Evolutionary conservation across 2,888 invertebrate genomes (phyloP).

Genomic region (Drosophila maculinotata): DNA sequence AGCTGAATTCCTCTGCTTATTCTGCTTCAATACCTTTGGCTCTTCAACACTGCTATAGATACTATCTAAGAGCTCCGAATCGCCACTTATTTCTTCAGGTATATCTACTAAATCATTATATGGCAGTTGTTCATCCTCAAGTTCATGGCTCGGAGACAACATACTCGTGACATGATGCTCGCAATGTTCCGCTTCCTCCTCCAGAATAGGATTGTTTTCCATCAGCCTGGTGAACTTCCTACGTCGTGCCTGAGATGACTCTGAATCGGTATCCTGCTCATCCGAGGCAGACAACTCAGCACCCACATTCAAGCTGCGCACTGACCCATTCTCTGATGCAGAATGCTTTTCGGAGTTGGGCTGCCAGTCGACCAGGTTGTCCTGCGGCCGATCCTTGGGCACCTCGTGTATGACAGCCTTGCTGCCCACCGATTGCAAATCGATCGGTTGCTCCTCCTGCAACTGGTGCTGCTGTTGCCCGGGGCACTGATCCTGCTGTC

Average conservation of each 20-base stretch:
- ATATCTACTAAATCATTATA: slow-evolving; percentile 3
- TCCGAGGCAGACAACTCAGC: slow-evolving; percentile 59
- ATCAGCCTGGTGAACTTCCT: slow-evolving; percentile 41
- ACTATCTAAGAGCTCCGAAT: slow-evolving; percentile 11
- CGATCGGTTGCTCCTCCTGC: slow-evolving; percentile 4
- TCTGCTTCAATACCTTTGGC: not conserved
- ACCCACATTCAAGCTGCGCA: slow-evolving; percentile 52
- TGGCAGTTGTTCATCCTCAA: not conserved
- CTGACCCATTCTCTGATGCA: slow-evolving; percentile 13
- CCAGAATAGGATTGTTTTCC: not conserved
- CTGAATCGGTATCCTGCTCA: slow-evolving; percentile 4
- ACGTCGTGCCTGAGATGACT: slow-evolving; percentile 10
- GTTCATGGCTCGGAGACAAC: not conserved
- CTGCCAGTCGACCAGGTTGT: slow-evolving; percentile 8
- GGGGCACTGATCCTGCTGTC: slow-evolving; percentile 14
- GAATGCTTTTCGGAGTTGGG: not conserved
- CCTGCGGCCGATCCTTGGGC: slow-evolving; percentile 28
- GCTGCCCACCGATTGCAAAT: slow-evolving; percentile 20
- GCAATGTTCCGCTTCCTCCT: not conserved
- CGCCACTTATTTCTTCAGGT: not conserved
- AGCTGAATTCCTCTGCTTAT: not conserved
- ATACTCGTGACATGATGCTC: not conserved
- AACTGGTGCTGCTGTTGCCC: not conserved
- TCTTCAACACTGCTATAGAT: slow-evolving; percentile 9
- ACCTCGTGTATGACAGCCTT: slow-evolving; percentile 34